Evolutionary conservation across 2,888 invertebrate species (phyloP).

Genomic region (Rapana venosa): DNA sequence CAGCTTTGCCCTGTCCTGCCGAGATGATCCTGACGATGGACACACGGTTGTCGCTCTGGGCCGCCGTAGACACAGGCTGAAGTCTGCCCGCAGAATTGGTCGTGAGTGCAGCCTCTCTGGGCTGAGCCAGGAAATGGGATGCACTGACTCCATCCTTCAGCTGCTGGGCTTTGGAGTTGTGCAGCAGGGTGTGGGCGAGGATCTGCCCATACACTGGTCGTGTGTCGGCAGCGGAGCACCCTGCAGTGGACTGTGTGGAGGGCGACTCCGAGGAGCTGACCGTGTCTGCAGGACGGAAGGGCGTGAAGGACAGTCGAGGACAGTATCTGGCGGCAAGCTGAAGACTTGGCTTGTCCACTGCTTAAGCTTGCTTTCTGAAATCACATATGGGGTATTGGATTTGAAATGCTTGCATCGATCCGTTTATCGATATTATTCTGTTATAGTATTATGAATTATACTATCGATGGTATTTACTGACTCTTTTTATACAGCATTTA

Average conservation of each 20-base stretch:
- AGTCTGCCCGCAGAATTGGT: background rate
- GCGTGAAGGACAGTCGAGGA: background rate
- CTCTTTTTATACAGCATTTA: no score
- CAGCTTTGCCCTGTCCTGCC: background rate
- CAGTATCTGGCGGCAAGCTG: constrained; percentile 6
- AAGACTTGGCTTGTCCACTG: background rate
- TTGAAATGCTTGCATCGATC: no score
- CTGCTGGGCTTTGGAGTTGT: background rate
- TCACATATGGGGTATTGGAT: no score
- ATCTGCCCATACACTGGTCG: constrained; percentile 1
- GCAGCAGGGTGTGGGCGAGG: constrained; percentile 6
- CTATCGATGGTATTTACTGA: no score
- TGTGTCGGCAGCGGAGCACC: background rate
- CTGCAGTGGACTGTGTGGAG: background rate
- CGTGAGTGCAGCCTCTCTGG: background rate
- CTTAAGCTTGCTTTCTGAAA: background rate
- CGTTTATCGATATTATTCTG: no score
- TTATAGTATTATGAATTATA: no score
- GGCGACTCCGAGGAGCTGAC: background rate
- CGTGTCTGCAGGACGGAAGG: background rate
- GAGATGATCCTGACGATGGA: background rate
- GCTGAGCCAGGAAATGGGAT: background rate
- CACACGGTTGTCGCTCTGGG: background rate
- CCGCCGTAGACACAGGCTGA: background rate
- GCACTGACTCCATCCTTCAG: background rate